Evolutionary conservation across 2,888 invertebrate genomes (phyloP), one percentile per base, ranked within the genome.

Genomic region (Monochamus alternatus): DNA sequence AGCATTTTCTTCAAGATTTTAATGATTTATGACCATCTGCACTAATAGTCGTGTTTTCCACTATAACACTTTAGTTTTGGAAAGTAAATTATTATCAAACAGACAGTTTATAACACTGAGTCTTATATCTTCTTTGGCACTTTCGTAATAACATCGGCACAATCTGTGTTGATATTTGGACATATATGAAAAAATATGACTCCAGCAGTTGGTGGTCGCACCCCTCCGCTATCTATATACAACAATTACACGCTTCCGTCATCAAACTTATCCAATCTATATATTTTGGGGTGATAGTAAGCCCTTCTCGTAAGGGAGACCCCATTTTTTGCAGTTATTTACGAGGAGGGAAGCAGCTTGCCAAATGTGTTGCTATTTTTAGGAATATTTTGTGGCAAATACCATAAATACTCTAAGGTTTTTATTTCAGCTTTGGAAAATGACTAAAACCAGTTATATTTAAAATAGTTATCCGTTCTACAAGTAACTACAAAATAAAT

Each of bases 181-280:
- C 51, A 32, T 38, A 58, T 68, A 58, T 59, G 75, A 75, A 78
- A 78, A 76, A 68, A 74, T 76, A 75, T 75, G 78, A 78, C 75
- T 30, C 12, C 32, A 52, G 31, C 59, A 69, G 69, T 60, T 74
- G 79, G 77, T 79, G 74, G 74, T 70, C 67, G 63, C 60, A 47
- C 75, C 79, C 79, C 76, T 70, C 64, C 43, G 69, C 65, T 76
- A 75, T 69, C 68, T 43, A 59, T 43, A 43, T 68, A 68, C 14
- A 60, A 59, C 72, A 79, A 79, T 79, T 77, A 77, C 75, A 75
- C 71, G 79, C 79, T 79, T 79, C 75, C 75, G 74, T 77, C 77
- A 75, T 79, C 77, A 75, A 68, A 79, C 73, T 77, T 77, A 77
- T 76, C 76, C 79, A 77, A 77, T 77, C 73, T 75, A 75, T 67